phyloP scores from a whole-genome alignment of 2,797 vertebrate species.

The Garrulus glandarius region DNA sequence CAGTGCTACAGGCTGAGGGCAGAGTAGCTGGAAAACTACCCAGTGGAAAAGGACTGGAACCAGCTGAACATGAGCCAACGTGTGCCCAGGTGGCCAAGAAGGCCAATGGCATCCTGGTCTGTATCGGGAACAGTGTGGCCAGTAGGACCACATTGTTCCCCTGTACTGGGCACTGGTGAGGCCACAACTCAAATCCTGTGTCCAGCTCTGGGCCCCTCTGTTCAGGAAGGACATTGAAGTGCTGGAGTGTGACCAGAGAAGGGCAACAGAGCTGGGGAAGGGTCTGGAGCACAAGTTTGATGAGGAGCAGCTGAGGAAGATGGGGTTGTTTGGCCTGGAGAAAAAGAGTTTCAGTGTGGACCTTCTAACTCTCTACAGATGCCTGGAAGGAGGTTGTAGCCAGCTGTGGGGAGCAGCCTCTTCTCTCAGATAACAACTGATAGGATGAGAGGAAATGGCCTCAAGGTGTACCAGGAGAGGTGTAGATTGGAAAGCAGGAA shows the following conservation, averaged over 20 bases:
- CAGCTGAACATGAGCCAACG: background rate
- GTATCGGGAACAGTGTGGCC: background rate
- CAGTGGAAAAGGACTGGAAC: background rate
- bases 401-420: background rate
- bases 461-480: background rate
- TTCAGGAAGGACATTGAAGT: background rate
- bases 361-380: background rate
- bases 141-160: background rate
- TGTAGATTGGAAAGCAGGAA: background rate
- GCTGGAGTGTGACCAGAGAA: background rate
- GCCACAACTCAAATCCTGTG: background rate
- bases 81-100: background rate
- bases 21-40: background rate
- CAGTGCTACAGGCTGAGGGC: background rate
- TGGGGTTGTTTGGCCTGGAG: background rate
- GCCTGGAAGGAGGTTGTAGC: background rate
- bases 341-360: background rate
- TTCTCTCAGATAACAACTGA: background rate
- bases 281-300: background rate
- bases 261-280: accelerated
- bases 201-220: background rate
- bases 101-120: background rate
- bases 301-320: background rate
- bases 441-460: background rate
- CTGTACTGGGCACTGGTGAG: background rate